These are phyloP conservation scores for Heterodera schachtii DNA, from an alignment of 1,140 invertebrate species.

Conservation along the genomic window DNA sequence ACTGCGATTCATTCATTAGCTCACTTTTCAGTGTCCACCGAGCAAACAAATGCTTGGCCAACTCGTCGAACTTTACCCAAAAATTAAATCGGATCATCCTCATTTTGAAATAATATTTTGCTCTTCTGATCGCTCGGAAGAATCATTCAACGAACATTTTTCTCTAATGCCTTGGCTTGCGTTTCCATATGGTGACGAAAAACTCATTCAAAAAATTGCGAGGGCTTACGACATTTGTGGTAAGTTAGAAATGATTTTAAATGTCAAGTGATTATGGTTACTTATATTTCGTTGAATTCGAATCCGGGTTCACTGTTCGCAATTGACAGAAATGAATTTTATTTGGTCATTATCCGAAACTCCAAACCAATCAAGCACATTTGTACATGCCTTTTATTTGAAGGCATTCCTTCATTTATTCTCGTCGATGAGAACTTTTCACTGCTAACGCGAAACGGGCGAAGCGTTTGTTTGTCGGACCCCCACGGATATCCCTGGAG, in stretches of 20 bases:
- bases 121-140: conserved; percentile 40
- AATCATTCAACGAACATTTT: conserved; percentile 45
- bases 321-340: conserved; percentile 7
- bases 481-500: conserved; percentile 43
- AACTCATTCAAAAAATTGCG: conserved; percentile 16
- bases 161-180: conserved; percentile 40
- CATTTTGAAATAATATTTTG: conserved; percentile 47
- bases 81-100: conserved; percentile 33
- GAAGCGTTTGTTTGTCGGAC: conserved; percentile 39
- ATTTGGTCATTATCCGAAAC: not conserved
- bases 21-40: conserved; percentile 40
- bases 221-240: conserved; percentile 34
- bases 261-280: too few species aligned
- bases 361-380: not conserved
- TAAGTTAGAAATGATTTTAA: not conserved
- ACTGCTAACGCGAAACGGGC: conserved; percentile 34
- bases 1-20: not conserved
- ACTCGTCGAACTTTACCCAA: conserved; percentile 31
- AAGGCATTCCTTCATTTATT: conserved; percentile 42
- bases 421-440: conserved; percentile 37
- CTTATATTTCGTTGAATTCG: too few species aligned
- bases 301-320: too few species aligned
- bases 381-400: conserved; percentile 5
- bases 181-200: conserved; percentile 34
- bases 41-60: conserved; percentile 36